Evolutionary conservation across 2,797 vertebrate genomes (phyloP), one percentile per base, ranked within the genome.

Genomic region (Anguilla megastoma): DNA sequence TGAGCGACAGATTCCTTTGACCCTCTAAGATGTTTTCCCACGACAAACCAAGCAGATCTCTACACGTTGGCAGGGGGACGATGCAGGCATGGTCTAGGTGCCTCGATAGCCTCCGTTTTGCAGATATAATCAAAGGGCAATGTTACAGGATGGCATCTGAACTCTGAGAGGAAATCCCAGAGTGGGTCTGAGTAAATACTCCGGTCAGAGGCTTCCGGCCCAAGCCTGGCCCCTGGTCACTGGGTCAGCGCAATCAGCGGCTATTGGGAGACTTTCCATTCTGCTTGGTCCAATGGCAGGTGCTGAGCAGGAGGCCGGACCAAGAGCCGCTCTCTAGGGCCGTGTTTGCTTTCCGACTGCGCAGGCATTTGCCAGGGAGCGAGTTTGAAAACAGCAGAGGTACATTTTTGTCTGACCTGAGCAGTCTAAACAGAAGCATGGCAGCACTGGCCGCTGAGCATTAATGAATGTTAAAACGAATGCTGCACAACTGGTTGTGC

Each of bases 161-260:
- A 8, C 54, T 21, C 33, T 54, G 71, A 69, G n/a, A 82, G 58
- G 85, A 88, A 83, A 83, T 56, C 56, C 50, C 50, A 87, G 10
- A 82, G 86, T 41, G 50, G 30, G 74, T 41, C 54, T 82, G 50
- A 58, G 24, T 60, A 83, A 86, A 86, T 52, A 88, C 84, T 3
- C 63, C 41, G 56, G 12, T 86, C 74, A 54, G 48, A 84, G 27
- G 16, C 60, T 88, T 82, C 85, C 56, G 80, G 88, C 21, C 1
- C 3, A 58, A 56, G 52, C 69, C 4, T 30, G 10, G 41, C 45
- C 50, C 58, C 41, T 52, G 87, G 74, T 80, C 84, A 88, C 24
- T 54, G 84, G 71, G 30, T 74, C 60, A 56, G 66, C 5, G 41
- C 27, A 54, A 24, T 36, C 54, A 54, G 30, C 58, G 33, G 33